phyloP scores from a whole-genome alignment of 2,797 vertebrate species.

The Simalia tracyae region DNA sequence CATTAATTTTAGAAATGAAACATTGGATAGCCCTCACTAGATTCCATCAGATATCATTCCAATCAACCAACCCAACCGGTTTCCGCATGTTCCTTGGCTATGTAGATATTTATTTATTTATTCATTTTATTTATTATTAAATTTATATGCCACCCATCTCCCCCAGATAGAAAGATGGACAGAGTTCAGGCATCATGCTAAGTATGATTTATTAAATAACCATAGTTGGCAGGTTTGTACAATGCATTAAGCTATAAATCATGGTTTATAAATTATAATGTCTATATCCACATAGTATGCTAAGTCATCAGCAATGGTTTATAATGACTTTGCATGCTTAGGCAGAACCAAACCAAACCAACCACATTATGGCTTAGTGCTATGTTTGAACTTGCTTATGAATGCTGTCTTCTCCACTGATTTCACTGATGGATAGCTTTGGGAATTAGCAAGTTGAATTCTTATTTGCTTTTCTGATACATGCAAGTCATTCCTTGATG shows the following conservation, averaged over 20 bases:
- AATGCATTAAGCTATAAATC: not conserved
- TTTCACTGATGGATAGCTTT: not conserved
- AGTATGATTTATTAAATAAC: not conserved
- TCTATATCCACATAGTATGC: not conserved
- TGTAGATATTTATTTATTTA: too few species aligned
- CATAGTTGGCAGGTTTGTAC: not conserved
- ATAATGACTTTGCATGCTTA: not conserved
- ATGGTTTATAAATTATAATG: not conserved
- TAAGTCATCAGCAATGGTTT: not conserved
- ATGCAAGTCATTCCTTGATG: not conserved
- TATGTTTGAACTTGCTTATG: not conserved
- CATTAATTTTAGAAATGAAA: not conserved
- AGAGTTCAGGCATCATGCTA: not conserved
- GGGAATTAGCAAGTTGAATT: not conserved
- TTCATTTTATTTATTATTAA: too few species aligned
- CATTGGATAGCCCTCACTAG: not conserved
- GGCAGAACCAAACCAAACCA: not conserved
- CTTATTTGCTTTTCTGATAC: not conserved
- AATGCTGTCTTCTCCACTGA: not conserved
- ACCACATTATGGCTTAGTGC: not conserved
- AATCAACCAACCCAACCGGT: not conserved
- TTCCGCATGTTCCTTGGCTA: not conserved
- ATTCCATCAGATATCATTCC: too few species aligned
- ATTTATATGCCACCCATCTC: too few species aligned
- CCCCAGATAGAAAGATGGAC: not conserved